A percentile compares a stretch with the other conserved stretches of the same genome.
Conservation (phyloP, 2,888 invertebrate genomes). For the Calliopum simillimum region DNA sequence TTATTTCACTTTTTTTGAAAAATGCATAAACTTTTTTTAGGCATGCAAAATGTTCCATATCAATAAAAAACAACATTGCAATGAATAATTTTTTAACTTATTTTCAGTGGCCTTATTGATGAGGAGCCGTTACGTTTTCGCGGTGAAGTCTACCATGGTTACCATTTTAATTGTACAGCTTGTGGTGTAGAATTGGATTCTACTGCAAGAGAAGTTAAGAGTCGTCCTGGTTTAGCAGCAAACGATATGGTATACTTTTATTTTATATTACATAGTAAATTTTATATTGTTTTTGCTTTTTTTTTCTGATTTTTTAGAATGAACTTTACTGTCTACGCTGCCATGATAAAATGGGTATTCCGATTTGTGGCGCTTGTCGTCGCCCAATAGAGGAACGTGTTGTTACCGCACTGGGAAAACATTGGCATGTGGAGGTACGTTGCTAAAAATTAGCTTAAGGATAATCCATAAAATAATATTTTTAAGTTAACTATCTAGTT, state of each 20-base stretch:
- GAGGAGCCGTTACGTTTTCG: conserved; percentile 91
- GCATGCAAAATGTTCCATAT: no score
- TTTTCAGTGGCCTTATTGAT: conserved; percentile 84
- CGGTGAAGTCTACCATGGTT: conserved; percentile 98
- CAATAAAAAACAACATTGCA: no score
- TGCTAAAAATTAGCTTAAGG: background rate
- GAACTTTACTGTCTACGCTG: conserved; percentile 97
- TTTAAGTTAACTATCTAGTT: no score
- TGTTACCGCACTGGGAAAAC: conserved; percentile 97
- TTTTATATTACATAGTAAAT: background rate
- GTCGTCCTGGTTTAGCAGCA: conserved; percentile 88
- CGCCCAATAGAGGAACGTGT: conserved; percentile 99
- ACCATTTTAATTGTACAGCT: conserved; percentile 97
- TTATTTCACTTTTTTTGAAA: no score
- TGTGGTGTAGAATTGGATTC: conserved; percentile 93
- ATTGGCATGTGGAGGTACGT: conserved; percentile 95
- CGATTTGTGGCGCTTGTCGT: conserved; percentile 99
- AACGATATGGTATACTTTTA: conserved; percentile 85
- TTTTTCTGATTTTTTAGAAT: conserved; percentile 71
- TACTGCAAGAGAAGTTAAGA: conserved; percentile 95
- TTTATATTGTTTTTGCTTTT: conserved; percentile 1
- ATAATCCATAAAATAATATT: no score
- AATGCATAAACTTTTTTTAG: no score
- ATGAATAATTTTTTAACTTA: no score
- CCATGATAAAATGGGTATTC: conserved; percentile 99